phyloP scores from a whole-genome alignment of 1,140 invertebrate species.

The Sitodiplosis mosellana region DNA sequence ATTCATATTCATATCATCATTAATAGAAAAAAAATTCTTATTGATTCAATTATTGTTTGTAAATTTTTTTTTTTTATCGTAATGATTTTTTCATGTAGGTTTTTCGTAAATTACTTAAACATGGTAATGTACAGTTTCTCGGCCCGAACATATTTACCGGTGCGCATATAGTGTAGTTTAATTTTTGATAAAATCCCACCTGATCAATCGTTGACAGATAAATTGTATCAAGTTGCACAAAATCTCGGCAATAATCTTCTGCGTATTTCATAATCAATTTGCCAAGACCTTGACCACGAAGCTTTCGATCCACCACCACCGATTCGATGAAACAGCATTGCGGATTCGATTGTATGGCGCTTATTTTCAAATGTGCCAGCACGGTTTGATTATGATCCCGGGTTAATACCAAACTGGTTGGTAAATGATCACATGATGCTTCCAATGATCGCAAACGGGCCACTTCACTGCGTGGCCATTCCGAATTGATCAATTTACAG shows the following conservation, averaged over 20 bases:
- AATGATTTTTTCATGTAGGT: slow-evolving; percentile 26
- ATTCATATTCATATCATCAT: too few relatives aligned
- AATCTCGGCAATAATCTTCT: slow-evolving; percentile 45
- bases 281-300: slow-evolving; percentile 52
- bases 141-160: slow-evolving; percentile 46
- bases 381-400: slow-evolving; percentile 21
- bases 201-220: slow-evolving; percentile 60
- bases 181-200: slow-evolving; percentile 54
- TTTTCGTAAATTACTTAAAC: slow-evolving; percentile 21
- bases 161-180: slow-evolving; percentile 47
- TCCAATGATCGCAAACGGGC: slow-evolving; percentile 49
- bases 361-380: slow-evolving; percentile 57
- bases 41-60: too few relatives aligned
- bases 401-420: slow-evolving; percentile 30
- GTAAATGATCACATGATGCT: slow-evolving; percentile 47
- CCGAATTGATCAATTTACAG: slow-evolving; percentile 53
- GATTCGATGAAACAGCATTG: slow-evolving; percentile 56
- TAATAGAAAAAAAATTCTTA: too few relatives aligned
- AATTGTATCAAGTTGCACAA: slow-evolving; percentile 36
- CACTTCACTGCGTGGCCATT: slow-evolving; percentile 60
- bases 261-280: slow-evolving; percentile 44
- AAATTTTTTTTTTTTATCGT: slow-evolving; percentile 1
- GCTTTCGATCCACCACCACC: slow-evolving; percentile 47
- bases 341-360: slow-evolving; percentile 38
- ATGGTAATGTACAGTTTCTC: slow-evolving; percentile 22